Evolutionary conservation across 37 sponge, comb jelly and placozoan species (phyloP).

Genomic region (Haliclona indistincta): DNA sequence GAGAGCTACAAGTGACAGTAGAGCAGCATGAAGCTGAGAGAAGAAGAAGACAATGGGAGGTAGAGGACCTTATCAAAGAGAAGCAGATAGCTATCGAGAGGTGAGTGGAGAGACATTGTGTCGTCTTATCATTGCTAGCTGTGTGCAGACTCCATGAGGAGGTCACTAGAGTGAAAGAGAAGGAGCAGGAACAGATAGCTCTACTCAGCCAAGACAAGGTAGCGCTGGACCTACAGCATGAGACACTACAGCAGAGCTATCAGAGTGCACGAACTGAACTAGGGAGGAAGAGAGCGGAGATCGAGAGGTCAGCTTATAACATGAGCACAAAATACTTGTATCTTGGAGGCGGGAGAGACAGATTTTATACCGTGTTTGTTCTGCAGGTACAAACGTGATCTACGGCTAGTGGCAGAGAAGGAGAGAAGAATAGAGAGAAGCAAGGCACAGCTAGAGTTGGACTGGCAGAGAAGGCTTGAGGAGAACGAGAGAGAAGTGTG

Average conservation of each 20-base stretch:
- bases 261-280: constrained; percentile 9
- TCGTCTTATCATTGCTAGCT: not conserved
- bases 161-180: not conserved
- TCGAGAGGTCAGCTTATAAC: not conserved
- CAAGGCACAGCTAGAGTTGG: constrained; percentile 30
- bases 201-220: constrained; percentile 12
- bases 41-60: constrained; percentile 10
- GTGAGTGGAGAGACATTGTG: not conserved
- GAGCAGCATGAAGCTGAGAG: constrained; percentile 9
- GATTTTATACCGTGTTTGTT: not conserved
- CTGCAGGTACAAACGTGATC: constrained; percentile 14
- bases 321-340: not conserved
- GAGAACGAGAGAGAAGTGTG: not conserved
- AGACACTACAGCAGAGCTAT: constrained; percentile 13
- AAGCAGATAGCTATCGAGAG: constrained; percentile 20
- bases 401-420: not conserved
- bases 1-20: not conserved
- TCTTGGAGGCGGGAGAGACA: not conserved
- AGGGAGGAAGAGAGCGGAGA: not conserved
- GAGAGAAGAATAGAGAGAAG: constrained; percentile 9
- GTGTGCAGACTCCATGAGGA: not conserved
- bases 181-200: not conserved
- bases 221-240: constrained; percentile 16
- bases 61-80: constrained; percentile 6
- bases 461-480: constrained; percentile 27